phyloP scores from a whole-genome alignment of 2,113 vertebrate species.

The Rhinopomastus cyanomelas region DNA sequence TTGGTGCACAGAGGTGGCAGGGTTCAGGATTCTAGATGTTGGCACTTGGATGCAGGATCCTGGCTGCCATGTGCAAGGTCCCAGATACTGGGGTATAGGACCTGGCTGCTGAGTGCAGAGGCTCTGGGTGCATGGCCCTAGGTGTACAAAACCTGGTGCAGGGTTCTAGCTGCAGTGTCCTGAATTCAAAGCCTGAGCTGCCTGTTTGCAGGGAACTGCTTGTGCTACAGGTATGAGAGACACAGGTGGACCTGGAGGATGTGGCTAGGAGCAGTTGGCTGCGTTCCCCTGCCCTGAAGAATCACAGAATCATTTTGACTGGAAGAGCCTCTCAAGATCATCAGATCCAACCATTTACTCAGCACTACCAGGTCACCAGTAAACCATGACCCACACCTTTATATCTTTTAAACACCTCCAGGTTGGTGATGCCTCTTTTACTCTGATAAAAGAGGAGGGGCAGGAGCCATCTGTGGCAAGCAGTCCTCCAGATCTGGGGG shows the following conservation, averaged over 20 bases:
- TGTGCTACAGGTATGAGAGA: neutral
- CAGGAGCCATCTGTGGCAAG: neutral
- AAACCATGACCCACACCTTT: no score
- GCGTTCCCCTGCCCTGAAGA: neutral
- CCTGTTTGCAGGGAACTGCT: fast-evolving
- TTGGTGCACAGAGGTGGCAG: no score
- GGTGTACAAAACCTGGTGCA: no score
- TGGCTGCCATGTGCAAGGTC: no score
- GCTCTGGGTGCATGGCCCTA: neutral
- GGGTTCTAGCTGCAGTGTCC: neutral
- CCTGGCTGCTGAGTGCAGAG: neutral
- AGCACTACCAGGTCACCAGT: no score
- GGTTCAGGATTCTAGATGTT: no score
- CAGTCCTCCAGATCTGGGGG: neutral
- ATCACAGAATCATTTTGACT: no score
- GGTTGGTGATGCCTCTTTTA: no score
- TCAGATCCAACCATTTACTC: no score
- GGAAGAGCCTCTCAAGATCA: no score
- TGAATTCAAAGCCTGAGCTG: neutral
- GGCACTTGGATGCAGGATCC: no score
- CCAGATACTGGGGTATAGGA: neutral
- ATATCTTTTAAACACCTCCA: no score
- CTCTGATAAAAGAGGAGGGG: neutral
- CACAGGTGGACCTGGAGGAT: neutral
- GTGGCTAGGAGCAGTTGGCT: neutral